Conservation (phyloP, 2,113 vertebrate species). For the Malurus alboscapulatus region DNA sequence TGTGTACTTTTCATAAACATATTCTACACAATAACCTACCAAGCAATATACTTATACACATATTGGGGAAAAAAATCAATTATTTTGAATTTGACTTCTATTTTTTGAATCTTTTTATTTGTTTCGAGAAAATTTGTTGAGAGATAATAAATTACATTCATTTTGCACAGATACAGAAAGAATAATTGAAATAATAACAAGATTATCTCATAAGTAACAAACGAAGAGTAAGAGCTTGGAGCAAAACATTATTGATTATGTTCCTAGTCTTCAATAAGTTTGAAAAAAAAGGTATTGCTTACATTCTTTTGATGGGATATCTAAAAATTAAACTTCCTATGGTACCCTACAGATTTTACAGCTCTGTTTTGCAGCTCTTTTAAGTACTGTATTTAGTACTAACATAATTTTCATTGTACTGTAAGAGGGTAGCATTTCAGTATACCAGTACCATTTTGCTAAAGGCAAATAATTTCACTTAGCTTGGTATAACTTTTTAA, state of each 20-base stretch:
- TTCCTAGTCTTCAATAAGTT: neutral
- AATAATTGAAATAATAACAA: neutral
- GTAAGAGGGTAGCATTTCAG: neutral
- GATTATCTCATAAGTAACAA: neutral
- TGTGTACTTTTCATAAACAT: neutral
- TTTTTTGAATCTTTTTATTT: neutral
- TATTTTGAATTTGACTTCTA: neutral
- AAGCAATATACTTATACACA: neutral
- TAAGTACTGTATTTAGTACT: neutral
- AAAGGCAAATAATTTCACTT: neutral
- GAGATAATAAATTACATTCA: neutral
- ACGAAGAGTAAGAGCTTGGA: neutral
- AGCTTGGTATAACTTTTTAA: neutral
- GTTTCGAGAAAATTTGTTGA: neutral
- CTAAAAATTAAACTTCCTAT: neutral
- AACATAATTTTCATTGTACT: neutral
- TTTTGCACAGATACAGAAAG: neutral
- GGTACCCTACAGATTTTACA: neutral
- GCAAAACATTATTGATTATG: neutral
- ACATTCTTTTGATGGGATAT: neutral
- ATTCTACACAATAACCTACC: neutral
- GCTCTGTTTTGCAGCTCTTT: neutral
- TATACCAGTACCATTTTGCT: neutral
- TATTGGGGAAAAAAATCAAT: rapidly evolving
- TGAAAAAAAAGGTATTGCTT: neutral